Percentiles rank a stretch among this genome's conserved stretches.
These are phyloP conservation scores for Syrmaticus mikado DNA, from an alignment of 2,113 vertebrate genomes.

Conservation along the genomic window DNA sequence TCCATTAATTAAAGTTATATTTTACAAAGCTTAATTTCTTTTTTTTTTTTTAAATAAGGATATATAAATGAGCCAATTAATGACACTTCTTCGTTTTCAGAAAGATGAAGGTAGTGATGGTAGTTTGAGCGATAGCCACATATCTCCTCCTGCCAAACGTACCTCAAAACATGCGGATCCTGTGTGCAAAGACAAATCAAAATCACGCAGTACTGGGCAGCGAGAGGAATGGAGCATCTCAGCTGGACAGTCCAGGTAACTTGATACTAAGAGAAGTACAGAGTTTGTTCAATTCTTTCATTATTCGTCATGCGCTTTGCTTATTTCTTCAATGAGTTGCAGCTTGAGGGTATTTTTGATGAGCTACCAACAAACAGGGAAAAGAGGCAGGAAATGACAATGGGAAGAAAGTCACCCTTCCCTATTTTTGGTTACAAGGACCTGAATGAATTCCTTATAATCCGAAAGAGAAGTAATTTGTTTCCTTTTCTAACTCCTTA, in stretches of 20 bases:
- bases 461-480: not conserved
- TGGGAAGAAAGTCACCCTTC: not conserved
- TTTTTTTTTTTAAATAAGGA: not conserved
- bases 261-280: not conserved
- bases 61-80: not conserved
- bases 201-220: constrained; percentile 89
- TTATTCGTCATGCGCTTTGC: not conserved
- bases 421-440: not conserved
- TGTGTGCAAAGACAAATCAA: constrained; percentile 95
- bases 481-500: not conserved
- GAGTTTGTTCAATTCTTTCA: not conserved
- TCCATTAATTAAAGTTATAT: not conserved
- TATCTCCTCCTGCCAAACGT: constrained; percentile 92
- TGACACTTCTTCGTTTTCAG: constrained; percentile 71
- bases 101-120: constrained; percentile 91
- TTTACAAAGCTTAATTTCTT: not conserved
- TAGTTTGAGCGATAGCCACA: constrained; percentile 90
- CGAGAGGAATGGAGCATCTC: constrained; percentile 93
- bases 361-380: not conserved
- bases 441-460: not conserved
- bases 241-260: constrained; percentile 92
- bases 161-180: constrained; percentile 91
- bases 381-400: not conserved
- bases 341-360: not conserved
- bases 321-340: not conserved